phyloP scores from a whole-genome alignment of 2,888 invertebrate genomes.

The Acleris cristana region DNA sequence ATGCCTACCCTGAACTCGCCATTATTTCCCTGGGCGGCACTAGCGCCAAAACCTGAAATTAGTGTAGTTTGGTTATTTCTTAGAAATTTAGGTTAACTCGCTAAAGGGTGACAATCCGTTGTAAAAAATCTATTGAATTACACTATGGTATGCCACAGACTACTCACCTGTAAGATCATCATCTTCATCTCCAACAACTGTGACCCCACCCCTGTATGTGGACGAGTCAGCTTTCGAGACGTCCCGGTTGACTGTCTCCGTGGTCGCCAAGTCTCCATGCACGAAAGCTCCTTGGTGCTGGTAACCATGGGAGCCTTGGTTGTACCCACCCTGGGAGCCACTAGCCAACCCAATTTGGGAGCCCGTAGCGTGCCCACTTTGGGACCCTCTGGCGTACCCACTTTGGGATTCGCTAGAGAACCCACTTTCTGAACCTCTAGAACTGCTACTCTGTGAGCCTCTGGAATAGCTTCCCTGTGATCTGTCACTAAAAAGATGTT shows the following conservation, averaged over 20 bases:
- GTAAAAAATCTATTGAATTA: no score
- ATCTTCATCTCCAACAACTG: conserved; percentile 69
- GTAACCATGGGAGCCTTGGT: conserved; percentile 25
- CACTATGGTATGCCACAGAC: background rate
- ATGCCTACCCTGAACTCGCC: conserved; percentile 73
- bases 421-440: background rate
- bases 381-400: conserved; percentile 12
- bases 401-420: conserved; percentile 7
- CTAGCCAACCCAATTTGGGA: conserved; percentile 14
- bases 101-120: no score
- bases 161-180: conserved; percentile 61
- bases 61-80: no score
- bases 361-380: background rate
- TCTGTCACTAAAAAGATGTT: conserved; percentile 11
- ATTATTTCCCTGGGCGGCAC: conserved; percentile 69
- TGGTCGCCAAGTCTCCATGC: conserved; percentile 73
- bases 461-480: conserved; percentile 4
- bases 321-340: background rate
- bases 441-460: conserved; percentile 2
- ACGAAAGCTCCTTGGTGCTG: conserved; percentile 60
- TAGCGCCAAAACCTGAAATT: conserved; percentile 55
- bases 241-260: conserved; percentile 76
- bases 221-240: conserved; percentile 72
- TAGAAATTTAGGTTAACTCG: no score
- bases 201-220: conserved; percentile 60